Evolutionary conservation across 2,797 vertebrate species (phyloP).

Genomic region (Scarus forsteni): DNA sequence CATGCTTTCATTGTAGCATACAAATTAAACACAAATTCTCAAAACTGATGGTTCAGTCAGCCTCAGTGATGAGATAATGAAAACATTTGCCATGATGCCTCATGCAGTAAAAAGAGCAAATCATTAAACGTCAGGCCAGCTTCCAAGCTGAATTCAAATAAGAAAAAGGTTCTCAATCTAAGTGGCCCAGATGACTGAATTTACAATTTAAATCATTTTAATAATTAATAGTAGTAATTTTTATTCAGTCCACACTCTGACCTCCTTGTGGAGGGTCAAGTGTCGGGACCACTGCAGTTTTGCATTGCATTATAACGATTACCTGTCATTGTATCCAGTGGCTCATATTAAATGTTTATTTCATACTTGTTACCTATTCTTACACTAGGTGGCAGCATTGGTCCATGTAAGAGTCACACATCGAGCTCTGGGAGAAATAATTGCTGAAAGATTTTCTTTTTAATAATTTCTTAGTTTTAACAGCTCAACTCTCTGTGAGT

Average conservation of each 20-base stretch:
- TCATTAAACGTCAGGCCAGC: neutral
- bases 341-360: slow-evolving; percentile 4
- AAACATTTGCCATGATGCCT: neutral
- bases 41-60: neutral
- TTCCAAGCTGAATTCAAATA: slow-evolving; percentile 17
- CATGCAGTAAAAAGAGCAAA: neutral
- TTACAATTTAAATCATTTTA: slow-evolving; percentile 4
- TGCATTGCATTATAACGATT: slow-evolving; percentile 25
- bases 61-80: neutral
- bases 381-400: slow-evolving; percentile 67
- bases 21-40: neutral
- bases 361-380: slow-evolving; percentile 12
- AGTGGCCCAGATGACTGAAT: slow-evolving; percentile 6
- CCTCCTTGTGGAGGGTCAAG: slow-evolving; percentile 22
- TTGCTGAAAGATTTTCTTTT: neutral
- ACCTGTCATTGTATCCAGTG: slow-evolving; percentile 1
- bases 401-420: slow-evolving; percentile 6
- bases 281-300: slow-evolving; percentile 13
- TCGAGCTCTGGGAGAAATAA: too few species aligned
- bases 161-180: neutral
- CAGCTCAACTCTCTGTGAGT: too few species aligned
- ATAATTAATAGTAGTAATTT: slow-evolving; percentile 20
- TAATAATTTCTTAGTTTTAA: neutral
- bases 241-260: slow-evolving; percentile 22
- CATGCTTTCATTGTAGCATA: neutral